A percentile compares a stretch with the other conserved stretches of the same genome.
Conservation (phyloP, 2,888 invertebrate species). For the Iphiclides podalirius region DNA sequence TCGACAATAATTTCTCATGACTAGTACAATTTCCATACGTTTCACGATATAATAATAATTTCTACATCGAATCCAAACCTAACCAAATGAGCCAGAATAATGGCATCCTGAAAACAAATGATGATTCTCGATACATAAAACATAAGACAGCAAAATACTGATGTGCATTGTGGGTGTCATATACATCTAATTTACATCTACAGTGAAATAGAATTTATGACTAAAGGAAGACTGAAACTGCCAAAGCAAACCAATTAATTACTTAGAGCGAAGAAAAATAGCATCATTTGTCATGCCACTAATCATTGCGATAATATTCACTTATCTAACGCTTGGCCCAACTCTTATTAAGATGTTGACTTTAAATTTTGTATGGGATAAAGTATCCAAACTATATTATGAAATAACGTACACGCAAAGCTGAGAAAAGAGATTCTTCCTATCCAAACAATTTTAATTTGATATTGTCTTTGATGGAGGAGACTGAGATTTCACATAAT, state of each 20-base stretch:
- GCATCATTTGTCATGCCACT: not conserved
- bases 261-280: not conserved
- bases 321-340: not conserved
- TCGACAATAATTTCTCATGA: conserved; percentile 14
- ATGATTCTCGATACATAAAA: not conserved
- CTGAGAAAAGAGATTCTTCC: too few relatives aligned
- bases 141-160: too few relatives aligned
- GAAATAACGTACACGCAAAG: not conserved
- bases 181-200: not conserved
- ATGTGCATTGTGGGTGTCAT: too few relatives aligned
- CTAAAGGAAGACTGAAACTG: not conserved
- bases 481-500: too few relatives aligned
- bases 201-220: not conserved
- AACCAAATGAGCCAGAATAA: not conserved
- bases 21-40: conserved; percentile 12
- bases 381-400: not conserved
- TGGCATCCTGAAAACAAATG: not conserved
- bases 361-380: not conserved
- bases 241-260: not conserved
- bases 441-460: too few relatives aligned
- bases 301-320: too few relatives aligned
- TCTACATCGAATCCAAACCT: not conserved
- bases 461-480: too few relatives aligned
- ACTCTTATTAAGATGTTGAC: not conserved
- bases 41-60: not conserved